These are phyloP conservation scores for Chalcosyrphus nemorum DNA, from an alignment of 2,888 invertebrate species.

Conservation along the genomic window DNA sequence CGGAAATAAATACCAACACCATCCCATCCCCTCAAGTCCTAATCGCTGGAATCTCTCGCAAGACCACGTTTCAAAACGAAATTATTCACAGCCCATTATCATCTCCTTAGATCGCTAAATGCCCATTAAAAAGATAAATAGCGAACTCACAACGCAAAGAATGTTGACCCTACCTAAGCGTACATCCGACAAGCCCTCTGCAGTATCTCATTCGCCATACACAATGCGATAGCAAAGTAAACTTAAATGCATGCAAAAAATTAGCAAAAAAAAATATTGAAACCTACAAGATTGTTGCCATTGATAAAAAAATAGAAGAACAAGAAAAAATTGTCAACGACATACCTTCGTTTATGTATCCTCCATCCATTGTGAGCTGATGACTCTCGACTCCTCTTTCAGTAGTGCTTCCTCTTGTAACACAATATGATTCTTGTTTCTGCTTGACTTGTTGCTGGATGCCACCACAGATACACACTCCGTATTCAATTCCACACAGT, in stretches of 20 bases:
- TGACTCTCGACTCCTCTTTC: constrained; percentile 11
- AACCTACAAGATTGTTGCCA: constrained; percentile 38
- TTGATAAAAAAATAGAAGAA: no score
- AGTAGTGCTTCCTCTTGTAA: constrained; percentile 41
- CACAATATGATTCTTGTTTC: constrained; percentile 39
- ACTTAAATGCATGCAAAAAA: constrained; percentile 15
- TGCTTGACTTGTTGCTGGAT: constrained; percentile 52
- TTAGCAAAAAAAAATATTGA: constrained; percentile 18
- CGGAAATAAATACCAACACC: neutral
- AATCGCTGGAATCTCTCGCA: neutral
- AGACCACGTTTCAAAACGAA: neutral
- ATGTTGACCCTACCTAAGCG: constrained; percentile 30
- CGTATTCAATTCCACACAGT: constrained; percentile 23
- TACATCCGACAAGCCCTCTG: constrained; percentile 35
- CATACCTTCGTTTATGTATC: constrained; percentile 81
- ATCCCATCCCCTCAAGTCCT: neutral
- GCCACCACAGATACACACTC: neutral
- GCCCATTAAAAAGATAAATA: constrained; percentile 22
- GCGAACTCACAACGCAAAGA: neutral
- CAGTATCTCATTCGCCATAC: neutral
- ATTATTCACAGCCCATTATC: neutral
- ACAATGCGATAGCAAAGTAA: neutral
- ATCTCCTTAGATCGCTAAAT: constrained; percentile 12
- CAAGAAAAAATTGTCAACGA: constrained; percentile 60
- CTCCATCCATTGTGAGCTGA: constrained; percentile 80